Base-by-base conservation (phyloP, 1,140 invertebrate species). In the Drosophila bipectinata region DNA sequence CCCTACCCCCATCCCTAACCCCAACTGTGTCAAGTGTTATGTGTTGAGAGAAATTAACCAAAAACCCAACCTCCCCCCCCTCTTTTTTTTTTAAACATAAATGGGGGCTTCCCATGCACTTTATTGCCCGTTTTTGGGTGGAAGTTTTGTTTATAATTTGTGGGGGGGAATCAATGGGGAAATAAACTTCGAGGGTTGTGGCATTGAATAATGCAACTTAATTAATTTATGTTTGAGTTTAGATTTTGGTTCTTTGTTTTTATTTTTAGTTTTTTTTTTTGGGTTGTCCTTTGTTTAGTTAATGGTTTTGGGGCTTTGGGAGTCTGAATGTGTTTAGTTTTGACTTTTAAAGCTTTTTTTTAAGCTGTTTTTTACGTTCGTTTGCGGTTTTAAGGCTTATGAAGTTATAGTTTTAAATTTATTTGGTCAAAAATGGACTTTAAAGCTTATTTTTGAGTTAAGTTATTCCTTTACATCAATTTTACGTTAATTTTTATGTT, bases 41-140 rank as follows among this genome's bases (percentile, higher is more conserved):
- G 64, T 68, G 64, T 52, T 72, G 64, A 57, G 71, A 21, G 26
- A 73, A 72, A 73, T 62, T 73, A 72, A 32, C 21, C 68, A 61
- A 73, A 18, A 18, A 37, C 72, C 44, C 18, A 9, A 9, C 7
- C 48, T 26, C 0, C 30, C 9, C 8, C 9, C 9, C 9, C 8
- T 3, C 10, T 0, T 34, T 21, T 30, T 24, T 34, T 15, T 12
- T 55, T 34, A 55, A 37, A 37, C 28, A 53, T 49, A 12, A 30
- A 15, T 57, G 10, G 10, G 51, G 32, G 10, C 10, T 37, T 5
- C 15, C 18, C 10, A 14, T 15, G 12, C 39, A 41, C 48, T 8
- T 7, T 28, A 26, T 10, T n/a, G n/a, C 7, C 8, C 18, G 21
- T 14, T 15, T 9, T 45, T 8, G 32, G 34, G 5, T 7, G 6